A percentile compares a stretch with the other conserved stretches of the same genome.
These are phyloP conservation scores for Cavia aperea DNA, from an alignment of 2,113 vertebrate species.

Conservation along the genomic window DNA sequence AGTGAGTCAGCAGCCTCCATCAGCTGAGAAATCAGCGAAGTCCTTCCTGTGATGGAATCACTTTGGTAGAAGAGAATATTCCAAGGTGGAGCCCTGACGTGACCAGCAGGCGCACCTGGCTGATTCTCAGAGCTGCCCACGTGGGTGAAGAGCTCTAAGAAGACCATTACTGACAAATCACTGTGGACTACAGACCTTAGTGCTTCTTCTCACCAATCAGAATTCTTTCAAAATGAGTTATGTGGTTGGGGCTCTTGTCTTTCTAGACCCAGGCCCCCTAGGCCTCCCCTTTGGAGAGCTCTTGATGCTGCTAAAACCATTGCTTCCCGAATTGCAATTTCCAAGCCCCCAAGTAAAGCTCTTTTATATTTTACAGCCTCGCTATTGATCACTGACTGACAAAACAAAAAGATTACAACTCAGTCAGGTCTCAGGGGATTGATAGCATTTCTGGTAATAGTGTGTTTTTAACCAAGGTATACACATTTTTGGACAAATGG, in stretches of 20 bases:
- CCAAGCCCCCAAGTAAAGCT: neutral
- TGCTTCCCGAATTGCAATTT: neutral
- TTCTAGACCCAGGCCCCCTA: neutral
- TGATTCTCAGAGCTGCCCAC: neutral
- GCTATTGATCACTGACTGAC: too few relatives aligned
- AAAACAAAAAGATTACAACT: neutral
- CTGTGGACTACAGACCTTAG: neutral
- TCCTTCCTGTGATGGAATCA: neutral
- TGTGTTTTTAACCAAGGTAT: neutral
- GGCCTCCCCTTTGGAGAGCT: neutral
- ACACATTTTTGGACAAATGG: neutral
- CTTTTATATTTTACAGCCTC: neutral
- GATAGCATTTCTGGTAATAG: neutral
- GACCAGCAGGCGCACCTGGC: neutral
- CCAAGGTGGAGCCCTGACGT: neutral
- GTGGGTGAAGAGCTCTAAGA: too few relatives aligned
- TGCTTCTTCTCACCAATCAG: rapidly evolving
- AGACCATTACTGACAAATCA: neutral
- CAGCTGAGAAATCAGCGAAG: neutral
- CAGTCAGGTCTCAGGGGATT: neutral
- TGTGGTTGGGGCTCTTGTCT: neutral
- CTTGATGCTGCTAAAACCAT: too few relatives aligned
- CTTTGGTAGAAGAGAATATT: too few relatives aligned
- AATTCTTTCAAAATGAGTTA: too few relatives aligned
- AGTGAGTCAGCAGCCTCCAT: neutral